A percentile compares a stretch with the other conserved stretches of the same genome.
Evolutionary conservation across 2,113 vertebrate genomes (phyloP).

Genomic region (Pygoscelis antarcticus): DNA sequence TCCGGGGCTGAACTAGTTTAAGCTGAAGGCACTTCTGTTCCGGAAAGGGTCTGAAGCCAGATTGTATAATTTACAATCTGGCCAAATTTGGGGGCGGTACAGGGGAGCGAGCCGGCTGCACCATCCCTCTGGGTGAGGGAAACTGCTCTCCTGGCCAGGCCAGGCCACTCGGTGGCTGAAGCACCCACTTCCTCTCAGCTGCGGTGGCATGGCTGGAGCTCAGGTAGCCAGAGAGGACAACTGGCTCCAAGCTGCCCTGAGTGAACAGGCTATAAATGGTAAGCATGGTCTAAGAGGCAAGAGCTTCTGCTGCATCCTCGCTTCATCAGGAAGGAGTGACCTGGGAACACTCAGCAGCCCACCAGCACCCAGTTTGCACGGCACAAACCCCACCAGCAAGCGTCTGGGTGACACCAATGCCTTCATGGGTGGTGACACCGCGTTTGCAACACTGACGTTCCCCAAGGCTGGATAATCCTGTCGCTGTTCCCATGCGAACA

Average conservation of each 20-base stretch:
- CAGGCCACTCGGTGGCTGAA: not conserved
- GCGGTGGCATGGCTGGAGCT: not conserved
- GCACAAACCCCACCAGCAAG: not conserved
- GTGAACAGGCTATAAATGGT: accelerated
- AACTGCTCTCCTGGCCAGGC: not conserved
- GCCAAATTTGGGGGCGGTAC: accelerated
- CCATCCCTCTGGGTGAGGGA: not conserved
- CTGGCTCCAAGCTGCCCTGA: too few relatives aligned
- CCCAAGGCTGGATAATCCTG: not conserved
- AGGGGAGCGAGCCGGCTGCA: not conserved
- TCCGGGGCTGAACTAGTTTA: not conserved
- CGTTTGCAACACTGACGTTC: accelerated
- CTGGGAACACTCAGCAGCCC: not conserved
- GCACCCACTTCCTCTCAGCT: not conserved
- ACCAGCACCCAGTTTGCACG: too few relatives aligned
- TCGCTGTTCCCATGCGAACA: accelerated
- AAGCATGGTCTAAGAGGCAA: accelerated
- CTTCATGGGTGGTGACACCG: not conserved
- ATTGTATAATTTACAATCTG: not conserved
- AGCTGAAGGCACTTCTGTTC: not conserved
- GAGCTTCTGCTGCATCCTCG: not conserved
- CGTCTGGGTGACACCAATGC: not conserved
- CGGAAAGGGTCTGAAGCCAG: not conserved
- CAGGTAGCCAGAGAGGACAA: not conserved
- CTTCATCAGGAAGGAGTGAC: not conserved